phyloP scores from a whole-genome alignment of 30 jellyfish, hydroid and myxozoan genomes.

The Aurelia sp. region DNA sequence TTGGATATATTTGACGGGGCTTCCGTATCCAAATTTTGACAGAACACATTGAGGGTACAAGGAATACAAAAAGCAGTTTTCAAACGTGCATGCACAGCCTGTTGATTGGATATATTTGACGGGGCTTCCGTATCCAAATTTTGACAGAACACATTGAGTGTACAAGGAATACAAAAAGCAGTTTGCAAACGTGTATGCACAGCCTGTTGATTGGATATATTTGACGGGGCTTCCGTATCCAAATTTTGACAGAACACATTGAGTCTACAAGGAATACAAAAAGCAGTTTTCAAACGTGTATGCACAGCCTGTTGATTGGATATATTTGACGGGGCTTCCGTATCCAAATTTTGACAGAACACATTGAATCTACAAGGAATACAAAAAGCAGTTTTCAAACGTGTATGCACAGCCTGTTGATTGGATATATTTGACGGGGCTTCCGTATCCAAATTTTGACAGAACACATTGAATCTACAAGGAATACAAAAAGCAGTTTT shows the following conservation, averaged over 20 bases:
- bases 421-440: too few species aligned
- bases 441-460: too few species aligned
- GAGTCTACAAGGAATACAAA: background rate
- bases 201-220: too few species aligned
- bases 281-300: background rate
- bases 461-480: background rate
- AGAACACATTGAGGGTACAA: background rate
- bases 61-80: background rate
- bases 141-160: background rate
- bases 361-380: background rate
- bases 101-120: too few species aligned
- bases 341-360: background rate
- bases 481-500: background rate
- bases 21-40: too few species aligned
- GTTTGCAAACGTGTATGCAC: background rate
- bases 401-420: background rate
- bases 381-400: background rate
- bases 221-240: too few species aligned
- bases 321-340: too few species aligned
- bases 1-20: too few species aligned
- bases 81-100: background rate
- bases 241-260: background rate
- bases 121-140: too few species aligned
- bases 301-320: background rate
- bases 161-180: background rate